Evolutionary conservation across 1,140 invertebrate species (phyloP), one percentile per base, ranked within the genome.

Genomic region (Drosophila murphyi): DNA sequence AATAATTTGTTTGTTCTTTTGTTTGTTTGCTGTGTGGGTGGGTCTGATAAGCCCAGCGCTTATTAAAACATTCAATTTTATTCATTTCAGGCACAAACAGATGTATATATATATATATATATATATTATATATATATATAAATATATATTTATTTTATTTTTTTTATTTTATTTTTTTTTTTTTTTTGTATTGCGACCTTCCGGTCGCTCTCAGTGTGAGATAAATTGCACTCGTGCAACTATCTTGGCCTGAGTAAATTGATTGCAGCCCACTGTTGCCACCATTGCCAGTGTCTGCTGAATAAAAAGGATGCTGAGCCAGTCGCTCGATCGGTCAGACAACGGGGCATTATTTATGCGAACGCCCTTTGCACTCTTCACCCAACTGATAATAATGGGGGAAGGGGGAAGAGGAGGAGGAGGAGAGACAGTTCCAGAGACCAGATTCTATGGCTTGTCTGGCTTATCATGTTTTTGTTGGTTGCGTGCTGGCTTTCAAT

Each of bases 381-480:
- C 5, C 7, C 2, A 35, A 32, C 60, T 62, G 56, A 73, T 65
- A 67, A 47, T 47, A 6, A 28, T n/a, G 31, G 20, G 32, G 34
- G 20, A 32, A 3, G 41, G 35, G 39, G 31, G 20, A 10, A 32
- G 32, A 28, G 12, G 8, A 31, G 28, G 2, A 43, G 35, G 2
- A 43, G 35, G 10, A 8, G 54, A 56, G 54, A 35, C 35, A 28
- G 54, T 8, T 29, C 35, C 50, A 54, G 28, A 54, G 28, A 8
- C 39, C 41, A 52, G 31, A 57, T 34, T 62, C 32, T 54, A 28
- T n/a, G 32, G 35, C 37, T 34, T 35, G 41, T 56, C 62, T 80
- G 80, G 82, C 71, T 75, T 62, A 61, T 69, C 35, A 50, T 61
- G 85, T 48, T 64, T 78, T 51, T 52, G 56, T 50, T 60, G 31